phyloP scores from a whole-genome alignment of 1,140 invertebrate species.

The Anadara kagoshimensis region DNA sequence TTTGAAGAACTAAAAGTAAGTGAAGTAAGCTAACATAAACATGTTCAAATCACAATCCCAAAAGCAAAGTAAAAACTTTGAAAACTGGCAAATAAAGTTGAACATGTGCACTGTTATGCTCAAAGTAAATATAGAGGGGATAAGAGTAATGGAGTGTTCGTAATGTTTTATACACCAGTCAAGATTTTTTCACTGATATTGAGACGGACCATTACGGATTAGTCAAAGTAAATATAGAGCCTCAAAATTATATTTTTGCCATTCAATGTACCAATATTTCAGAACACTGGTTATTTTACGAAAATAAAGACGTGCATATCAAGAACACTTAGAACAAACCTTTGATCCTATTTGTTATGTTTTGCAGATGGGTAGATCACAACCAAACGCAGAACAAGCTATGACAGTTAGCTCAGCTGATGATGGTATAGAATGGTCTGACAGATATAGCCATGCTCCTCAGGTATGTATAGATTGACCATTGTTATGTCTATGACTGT shows the following conservation, averaged over 20 bases:
- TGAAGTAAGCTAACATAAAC: no score
- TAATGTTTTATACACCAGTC: no score
- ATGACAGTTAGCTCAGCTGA: constrained; percentile 64
- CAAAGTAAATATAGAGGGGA: no score
- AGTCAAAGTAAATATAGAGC: no score
- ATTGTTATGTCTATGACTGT: constrained; percentile 76
- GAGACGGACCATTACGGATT: no score
- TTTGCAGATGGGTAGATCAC: constrained; percentile 73
- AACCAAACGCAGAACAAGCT: constrained; percentile 85
- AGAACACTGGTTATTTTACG: background rate
- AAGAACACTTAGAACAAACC: background rate
- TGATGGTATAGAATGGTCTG: constrained; percentile 58
- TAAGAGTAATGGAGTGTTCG: no score
- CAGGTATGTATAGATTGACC: constrained; percentile 62
- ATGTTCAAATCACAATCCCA: no score
- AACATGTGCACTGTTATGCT: no score
- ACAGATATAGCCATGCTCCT: constrained; percentile 71
- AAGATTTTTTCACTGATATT: background rate
- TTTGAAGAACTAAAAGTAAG: constrained; percentile 84
- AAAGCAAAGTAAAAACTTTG: no score
- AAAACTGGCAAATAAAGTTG: no score
- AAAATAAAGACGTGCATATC: background rate
- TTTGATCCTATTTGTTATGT: background rate
- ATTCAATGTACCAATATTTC: background rate
- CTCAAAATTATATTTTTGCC: no score